Evolutionary conservation across 2,888 invertebrate species (phyloP).

Genomic region (Mesodorylaimus sp.): DNA sequence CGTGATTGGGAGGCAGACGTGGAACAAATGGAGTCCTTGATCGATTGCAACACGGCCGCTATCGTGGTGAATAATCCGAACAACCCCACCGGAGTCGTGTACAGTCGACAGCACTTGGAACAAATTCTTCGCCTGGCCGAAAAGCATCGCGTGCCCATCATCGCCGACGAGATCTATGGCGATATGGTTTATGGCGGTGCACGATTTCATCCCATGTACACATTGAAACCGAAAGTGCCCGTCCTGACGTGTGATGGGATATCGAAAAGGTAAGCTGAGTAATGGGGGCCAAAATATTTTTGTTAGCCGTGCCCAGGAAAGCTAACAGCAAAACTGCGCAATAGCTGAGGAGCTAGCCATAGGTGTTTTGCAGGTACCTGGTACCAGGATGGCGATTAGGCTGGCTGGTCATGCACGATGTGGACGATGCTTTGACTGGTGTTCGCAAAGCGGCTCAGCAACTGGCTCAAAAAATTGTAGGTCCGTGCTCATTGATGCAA

Average conservation of each 20-base stretch:
- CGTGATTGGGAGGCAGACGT: conserved; percentile 69
- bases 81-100: conserved; percentile 94
- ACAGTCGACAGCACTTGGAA: conserved; percentile 54
- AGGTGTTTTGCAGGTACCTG: conserved; percentile 52
- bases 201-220: conserved; percentile 50
- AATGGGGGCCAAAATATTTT: too few relatives aligned
- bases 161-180: conserved; percentile 96
- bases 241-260: conserved; percentile 81
- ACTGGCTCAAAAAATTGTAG: conserved; percentile 68
- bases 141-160: conserved; percentile 63
- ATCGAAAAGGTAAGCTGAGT: conserved; percentile 64
- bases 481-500: conserved; percentile 51
- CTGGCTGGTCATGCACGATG: conserved; percentile 84
- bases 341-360: too few relatives aligned
- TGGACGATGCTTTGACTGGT: conserved; percentile 34
- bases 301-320: too few relatives aligned
- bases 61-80: conserved; percentile 89
- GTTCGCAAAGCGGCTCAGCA: conserved; percentile 41
- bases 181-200: conserved; percentile 47
- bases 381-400: conserved; percentile 95
- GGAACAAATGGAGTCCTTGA: conserved; percentile 60
- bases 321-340: too few relatives aligned
- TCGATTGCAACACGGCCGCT: conserved; percentile 72
- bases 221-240: conserved; percentile 67
- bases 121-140: conserved; percentile 62